These are phyloP conservation scores for Ctenicera cuprea DNA, from an alignment of 2,888 invertebrate species.

Conservation along the genomic window DNA sequence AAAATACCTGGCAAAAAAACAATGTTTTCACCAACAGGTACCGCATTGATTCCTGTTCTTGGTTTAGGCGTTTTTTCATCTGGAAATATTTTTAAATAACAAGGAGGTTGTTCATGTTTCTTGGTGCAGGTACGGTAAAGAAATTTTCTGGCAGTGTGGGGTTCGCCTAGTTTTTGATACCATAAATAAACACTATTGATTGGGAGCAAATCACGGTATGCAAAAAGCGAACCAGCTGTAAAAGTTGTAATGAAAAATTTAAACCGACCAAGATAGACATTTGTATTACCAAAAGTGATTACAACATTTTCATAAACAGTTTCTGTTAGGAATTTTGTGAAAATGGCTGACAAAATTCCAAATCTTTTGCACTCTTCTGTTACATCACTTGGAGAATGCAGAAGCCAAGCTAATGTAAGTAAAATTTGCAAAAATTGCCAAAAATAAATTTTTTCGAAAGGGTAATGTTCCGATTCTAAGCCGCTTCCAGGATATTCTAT, in stretches of 20 bases:
- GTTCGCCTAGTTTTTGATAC: slow-evolving; percentile 73
- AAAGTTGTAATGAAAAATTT: neutral
- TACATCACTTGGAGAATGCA: slow-evolving; percentile 70
- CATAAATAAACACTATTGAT: slow-evolving; percentile 72
- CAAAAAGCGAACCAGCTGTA: slow-evolving; percentile 55
- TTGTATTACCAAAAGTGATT: neutral
- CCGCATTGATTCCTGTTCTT: slow-evolving; percentile 60
- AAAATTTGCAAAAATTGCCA: slow-evolving; percentile 79
- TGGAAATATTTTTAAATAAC: slow-evolving; percentile 38
- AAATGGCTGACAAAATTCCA: slow-evolving; percentile 74
- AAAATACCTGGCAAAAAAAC: slow-evolving; percentile 59
- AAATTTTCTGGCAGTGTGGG: slow-evolving; percentile 68
- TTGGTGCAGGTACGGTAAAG: slow-evolving; percentile 41
- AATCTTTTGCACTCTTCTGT: slow-evolving; percentile 70
- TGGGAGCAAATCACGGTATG: slow-evolving; percentile 69
- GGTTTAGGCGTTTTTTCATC: slow-evolving; percentile 39
- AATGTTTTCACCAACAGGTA: slow-evolving; percentile 61
- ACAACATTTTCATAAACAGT: slow-evolving; percentile 71
- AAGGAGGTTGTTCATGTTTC: slow-evolving; percentile 45
- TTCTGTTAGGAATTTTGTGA: slow-evolving; percentile 74
- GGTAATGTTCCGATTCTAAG: slow-evolving; percentile 72
- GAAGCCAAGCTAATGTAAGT: slow-evolving; percentile 73
- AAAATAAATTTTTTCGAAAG: slow-evolving; percentile 78
- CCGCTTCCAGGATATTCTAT: slow-evolving; percentile 73
- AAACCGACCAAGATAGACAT: neutral